Conservation (phyloP, 2,888 invertebrate genomes). For the Gibbula magus region DNA sequence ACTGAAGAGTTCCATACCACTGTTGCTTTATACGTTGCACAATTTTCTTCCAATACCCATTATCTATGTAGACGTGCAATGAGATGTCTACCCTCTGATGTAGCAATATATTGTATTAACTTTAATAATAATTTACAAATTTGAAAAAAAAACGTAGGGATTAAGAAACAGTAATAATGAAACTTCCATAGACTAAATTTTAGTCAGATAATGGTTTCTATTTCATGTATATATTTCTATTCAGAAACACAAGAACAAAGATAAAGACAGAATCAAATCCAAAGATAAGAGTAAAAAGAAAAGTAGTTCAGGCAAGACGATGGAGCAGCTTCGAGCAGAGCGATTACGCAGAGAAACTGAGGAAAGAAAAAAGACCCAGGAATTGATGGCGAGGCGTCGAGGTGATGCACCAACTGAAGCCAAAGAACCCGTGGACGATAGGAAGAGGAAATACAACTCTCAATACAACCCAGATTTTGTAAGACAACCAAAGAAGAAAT, state of each 20-base stretch:
- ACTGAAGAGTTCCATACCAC: too few relatives aligned
- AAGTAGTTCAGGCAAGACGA: conserved; percentile 64
- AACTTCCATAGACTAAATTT: too few relatives aligned
- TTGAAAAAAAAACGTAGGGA: too few relatives aligned
- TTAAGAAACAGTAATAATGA: too few relatives aligned
- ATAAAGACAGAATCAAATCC: conserved; percentile 57
- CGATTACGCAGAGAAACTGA: conserved; percentile 87
- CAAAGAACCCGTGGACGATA: conserved; percentile 53
- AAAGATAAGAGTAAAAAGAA: conserved; percentile 51
- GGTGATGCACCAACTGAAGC: conserved; percentile 72
- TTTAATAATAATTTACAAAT: too few relatives aligned
- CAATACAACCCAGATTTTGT: conserved; percentile 90
- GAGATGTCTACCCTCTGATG: too few relatives aligned
- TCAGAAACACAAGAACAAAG: conserved; percentile 59
- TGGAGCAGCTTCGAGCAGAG: conserved; percentile 85
- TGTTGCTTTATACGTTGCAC: too few relatives aligned
- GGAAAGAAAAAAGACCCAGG: conserved; percentile 84
- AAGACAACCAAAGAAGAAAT: conserved; percentile 42
- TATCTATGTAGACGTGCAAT: too few relatives aligned
- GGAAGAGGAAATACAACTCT: conserved; percentile 84
- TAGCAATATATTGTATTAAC: too few relatives aligned
- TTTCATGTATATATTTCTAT: conserved; percentile 23
- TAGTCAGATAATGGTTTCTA: too few relatives aligned
- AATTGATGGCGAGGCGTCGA: conserved; percentile 83
- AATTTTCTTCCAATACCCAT: too few relatives aligned